Conservation (phyloP, 2,797 vertebrate genomes). For the Tarsius wallacei region DNA sequence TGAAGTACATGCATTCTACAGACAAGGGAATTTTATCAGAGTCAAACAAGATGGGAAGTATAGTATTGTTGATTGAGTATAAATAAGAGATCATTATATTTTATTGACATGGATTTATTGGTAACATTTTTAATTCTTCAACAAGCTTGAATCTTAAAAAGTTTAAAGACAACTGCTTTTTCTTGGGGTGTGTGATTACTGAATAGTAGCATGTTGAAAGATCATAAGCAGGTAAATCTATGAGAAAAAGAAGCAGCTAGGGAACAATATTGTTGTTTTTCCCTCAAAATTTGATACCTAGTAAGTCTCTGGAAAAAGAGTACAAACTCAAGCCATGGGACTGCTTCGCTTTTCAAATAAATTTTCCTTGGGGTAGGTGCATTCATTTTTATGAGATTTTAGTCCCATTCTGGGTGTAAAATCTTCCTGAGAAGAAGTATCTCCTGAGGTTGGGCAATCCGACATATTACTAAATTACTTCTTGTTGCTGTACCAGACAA, state of each 20-base stretch:
- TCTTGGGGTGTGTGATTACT: not conserved
- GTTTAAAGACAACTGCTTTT: slow-evolving; percentile 44
- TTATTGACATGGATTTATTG: not conserved
- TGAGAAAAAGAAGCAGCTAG: not conserved
- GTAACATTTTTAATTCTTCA: slow-evolving; percentile 1
- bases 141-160: not conserved
- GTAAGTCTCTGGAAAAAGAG: not conserved
- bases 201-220: not conserved
- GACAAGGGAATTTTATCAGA: slow-evolving; percentile 42
- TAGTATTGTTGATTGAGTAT: not conserved
- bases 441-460: not conserved
- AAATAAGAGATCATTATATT: not conserved
- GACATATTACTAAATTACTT: not conserved
- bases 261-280: not conserved
- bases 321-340: not conserved
- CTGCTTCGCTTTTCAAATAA: not conserved
- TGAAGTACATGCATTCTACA: not conserved
- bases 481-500: not conserved
- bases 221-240: not conserved
- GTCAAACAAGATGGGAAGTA: not conserved
- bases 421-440: not conserved
- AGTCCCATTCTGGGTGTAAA: not conserved
- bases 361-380: not conserved
- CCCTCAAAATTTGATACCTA: not conserved
- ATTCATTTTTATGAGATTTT: slow-evolving; percentile 27